A percentile compares a stretch with the other conserved stretches of the same genome.
phyloP scores from a whole-genome alignment of 37 sponge, comb jelly and placozoan species.

The Hormiphora californensis region DNA sequence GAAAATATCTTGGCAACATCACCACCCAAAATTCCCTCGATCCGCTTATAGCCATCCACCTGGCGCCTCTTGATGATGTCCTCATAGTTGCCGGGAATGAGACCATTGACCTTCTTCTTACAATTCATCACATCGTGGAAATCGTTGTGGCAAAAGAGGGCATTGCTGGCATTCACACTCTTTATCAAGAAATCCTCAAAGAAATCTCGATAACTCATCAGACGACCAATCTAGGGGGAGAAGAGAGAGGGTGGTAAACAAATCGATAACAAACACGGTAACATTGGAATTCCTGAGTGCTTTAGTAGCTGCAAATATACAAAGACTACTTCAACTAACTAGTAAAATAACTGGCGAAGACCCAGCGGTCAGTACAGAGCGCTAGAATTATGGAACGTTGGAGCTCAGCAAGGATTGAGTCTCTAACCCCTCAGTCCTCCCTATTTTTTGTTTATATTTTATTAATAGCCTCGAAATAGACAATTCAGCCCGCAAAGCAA shows the following conservation, averaged over 20 bases:
- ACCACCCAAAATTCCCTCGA: neutral
- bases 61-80: slow-evolving; percentile 2
- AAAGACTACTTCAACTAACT: too few species aligned
- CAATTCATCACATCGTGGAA: slow-evolving; percentile 24
- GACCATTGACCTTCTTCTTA: neutral
- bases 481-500: too few species aligned
- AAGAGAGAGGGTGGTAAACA: neutral
- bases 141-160: slow-evolving; percentile 2
- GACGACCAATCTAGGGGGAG: neutral
- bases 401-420: too few species aligned
- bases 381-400: too few species aligned
- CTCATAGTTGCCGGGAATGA: slow-evolving; percentile 11
- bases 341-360: too few species aligned
- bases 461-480: neutral
- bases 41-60: slow-evolving; percentile 34
- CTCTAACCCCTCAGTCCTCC: too few species aligned
- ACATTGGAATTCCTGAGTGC: too few species aligned
- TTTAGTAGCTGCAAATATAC: too few species aligned
- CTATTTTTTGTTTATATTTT: too few species aligned
- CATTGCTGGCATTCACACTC: neutral
- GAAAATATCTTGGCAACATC: neutral
- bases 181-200: slow-evolving; percentile 10
- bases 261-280: neutral
- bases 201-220: slow-evolving; percentile 28
- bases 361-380: too few species aligned